Conservation (phyloP, 92 coral and sea anemone species). For the Heteractis magnifica region DNA sequence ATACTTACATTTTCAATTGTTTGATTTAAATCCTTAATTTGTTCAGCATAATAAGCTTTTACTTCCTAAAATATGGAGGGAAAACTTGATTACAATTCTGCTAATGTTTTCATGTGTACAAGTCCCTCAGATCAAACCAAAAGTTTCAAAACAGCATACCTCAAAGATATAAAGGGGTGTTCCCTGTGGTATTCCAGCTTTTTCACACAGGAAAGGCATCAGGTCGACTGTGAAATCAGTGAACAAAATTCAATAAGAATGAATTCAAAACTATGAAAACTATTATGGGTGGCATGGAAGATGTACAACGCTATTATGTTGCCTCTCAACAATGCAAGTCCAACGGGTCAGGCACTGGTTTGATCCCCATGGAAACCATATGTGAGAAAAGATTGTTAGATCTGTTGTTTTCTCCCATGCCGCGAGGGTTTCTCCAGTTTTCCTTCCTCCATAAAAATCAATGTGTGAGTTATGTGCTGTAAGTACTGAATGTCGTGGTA, state of each 20-base stretch:
- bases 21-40: slow-evolving; percentile 73
- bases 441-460: too few relatives aligned
- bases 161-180: slow-evolving; percentile 83
- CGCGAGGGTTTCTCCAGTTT: too few relatives aligned
- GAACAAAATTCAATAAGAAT: not conserved
- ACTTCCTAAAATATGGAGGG: slow-evolving; percentile 63
- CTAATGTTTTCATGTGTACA: not conserved
- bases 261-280: not conserved
- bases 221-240: slow-evolving; percentile 58
- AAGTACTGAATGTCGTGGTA: too few relatives aligned
- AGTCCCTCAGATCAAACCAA: not conserved
- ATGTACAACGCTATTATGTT: not conserved
- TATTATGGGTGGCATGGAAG: not conserved
- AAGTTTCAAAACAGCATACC: slow-evolving; percentile 42
- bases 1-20: slow-evolving; percentile 67
- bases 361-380: too few relatives aligned
- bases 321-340: too few relatives aligned
- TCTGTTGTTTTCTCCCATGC: too few relatives aligned
- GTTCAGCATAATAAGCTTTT: slow-evolving; percentile 78
- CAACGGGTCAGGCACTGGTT: too few relatives aligned
- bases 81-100: not conserved
- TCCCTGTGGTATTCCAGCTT: slow-evolving; percentile 83
- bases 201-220: slow-evolving; percentile 78
- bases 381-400: too few relatives aligned
- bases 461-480: too few relatives aligned